Conservation (phyloP, 2,113 vertebrate genomes). For the Nibea albiflora region DNA sequence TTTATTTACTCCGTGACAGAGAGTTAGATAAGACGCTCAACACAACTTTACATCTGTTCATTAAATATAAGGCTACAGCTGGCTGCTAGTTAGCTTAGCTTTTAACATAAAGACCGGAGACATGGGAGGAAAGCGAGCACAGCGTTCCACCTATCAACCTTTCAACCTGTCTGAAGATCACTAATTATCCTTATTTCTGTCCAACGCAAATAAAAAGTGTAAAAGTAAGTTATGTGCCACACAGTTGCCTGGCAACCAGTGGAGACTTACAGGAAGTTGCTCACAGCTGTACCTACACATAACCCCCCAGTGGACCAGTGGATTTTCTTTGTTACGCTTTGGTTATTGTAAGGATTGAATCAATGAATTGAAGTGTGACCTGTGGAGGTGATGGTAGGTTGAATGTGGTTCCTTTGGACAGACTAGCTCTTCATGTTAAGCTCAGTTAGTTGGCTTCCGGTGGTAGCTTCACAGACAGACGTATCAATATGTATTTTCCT, state of each 20-base stretch:
- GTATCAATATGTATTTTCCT: neutral
- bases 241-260: neutral
- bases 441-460: neutral
- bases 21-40: neutral
- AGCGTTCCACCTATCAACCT: too few relatives aligned
- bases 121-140: too few relatives aligned
- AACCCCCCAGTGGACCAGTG: neutral
- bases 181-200: neutral
- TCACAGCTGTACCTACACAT: neutral
- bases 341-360: neutral
- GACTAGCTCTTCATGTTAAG: neutral
- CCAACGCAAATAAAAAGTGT: neutral
- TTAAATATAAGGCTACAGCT: neutral
- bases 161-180: neutral
- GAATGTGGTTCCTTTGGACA: neutral
- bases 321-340: neutral
- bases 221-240: neutral
- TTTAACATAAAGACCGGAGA: neutral
- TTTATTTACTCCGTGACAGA: neutral
- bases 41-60: neutral
- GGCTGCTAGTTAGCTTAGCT: neutral
- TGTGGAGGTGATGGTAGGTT: neutral
- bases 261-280: neutral
- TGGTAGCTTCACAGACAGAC: neutral
- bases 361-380: neutral